phyloP scores from a whole-genome alignment of 64 coral and sea anemone species.

The Astreopora myriophthalma region DNA sequence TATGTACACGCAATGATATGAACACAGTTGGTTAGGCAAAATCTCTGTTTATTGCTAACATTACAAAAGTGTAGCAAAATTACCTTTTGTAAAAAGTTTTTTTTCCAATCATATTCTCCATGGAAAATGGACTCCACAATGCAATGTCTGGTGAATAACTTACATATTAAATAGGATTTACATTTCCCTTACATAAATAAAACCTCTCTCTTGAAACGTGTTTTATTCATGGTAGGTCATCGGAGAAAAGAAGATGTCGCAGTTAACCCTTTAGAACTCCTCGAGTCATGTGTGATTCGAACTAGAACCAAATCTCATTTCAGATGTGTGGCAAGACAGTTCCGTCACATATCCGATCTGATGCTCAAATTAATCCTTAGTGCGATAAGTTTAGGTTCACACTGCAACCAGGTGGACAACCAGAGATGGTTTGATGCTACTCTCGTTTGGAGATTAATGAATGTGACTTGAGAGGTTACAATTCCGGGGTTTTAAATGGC shows the following conservation, averaged over 20 bases:
- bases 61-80: slow-evolving; percentile 14
- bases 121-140: background rate
- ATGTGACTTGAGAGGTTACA: no score
- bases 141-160: background rate
- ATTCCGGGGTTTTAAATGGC: no score
- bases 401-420: no score
- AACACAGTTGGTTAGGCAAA: background rate
- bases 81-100: background rate
- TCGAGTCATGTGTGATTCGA: background rate
- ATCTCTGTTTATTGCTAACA: background rate
- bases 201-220: background rate
- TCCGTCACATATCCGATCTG: no score
- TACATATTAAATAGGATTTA: slow-evolving; percentile 24
- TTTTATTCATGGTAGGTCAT: background rate
- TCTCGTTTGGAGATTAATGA: no score
- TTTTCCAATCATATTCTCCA: background rate
- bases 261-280: background rate
- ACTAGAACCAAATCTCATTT: no score
- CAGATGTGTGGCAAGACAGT: no score
- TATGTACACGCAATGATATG: background rate
- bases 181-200: background rate
- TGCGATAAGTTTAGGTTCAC: no score
- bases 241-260: background rate
- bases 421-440: no score
- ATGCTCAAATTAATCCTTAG: no score